Evolutionary conservation across 2,888 invertebrate genomes (phyloP), one percentile per base, ranked within the genome.

Genomic region (Heteromyza rotundicornis): DNA sequence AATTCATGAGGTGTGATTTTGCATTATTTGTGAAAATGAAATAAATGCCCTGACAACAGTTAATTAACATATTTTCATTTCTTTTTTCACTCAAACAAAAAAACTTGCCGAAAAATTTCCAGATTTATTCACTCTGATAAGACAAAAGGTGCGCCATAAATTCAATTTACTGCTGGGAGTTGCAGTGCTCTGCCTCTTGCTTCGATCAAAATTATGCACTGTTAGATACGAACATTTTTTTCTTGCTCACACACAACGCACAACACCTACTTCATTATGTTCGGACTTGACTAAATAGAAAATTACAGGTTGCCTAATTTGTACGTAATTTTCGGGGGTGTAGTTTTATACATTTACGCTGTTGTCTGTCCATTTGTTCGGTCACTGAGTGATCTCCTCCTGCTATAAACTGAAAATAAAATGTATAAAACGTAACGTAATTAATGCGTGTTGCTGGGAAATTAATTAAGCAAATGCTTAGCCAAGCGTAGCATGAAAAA

Each of bases 391-490:
- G 27, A 49, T 7, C n/a, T n/a, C 47, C 44, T 23, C 27, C 12
- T 16, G 2, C 32, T 7, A 27, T 7, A 54, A 53, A 27, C 12
- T 20, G 10, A 27, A 57, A 53, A 51, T 22, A 22, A 20, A 20
- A 47, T 2, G 19, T n/a, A 27, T 7, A 27, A 27, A 27, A 27
- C 10, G 27, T 14, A 40, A 40, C 58, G 60, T 59, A 64, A 64
- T 55, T 60, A 60, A 61, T 66, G 70, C 63, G 36, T 67, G 67
- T 64, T 72, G 70, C 67, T 66, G 74, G 74, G 72, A 80, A 78
- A 78, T 80, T 80, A 78, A 78, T 80, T 80, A 78, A 77, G 73
- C 75, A 75, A 77, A 76, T 79, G 80, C 77, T 72, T 75, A 80
- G 68, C 79, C 73, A 70, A 79, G 73, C 80, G 74, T 70, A 68